Conservation (phyloP, 1,140 invertebrate genomes). For the Diachasmimorpha longicaudata region DNA sequence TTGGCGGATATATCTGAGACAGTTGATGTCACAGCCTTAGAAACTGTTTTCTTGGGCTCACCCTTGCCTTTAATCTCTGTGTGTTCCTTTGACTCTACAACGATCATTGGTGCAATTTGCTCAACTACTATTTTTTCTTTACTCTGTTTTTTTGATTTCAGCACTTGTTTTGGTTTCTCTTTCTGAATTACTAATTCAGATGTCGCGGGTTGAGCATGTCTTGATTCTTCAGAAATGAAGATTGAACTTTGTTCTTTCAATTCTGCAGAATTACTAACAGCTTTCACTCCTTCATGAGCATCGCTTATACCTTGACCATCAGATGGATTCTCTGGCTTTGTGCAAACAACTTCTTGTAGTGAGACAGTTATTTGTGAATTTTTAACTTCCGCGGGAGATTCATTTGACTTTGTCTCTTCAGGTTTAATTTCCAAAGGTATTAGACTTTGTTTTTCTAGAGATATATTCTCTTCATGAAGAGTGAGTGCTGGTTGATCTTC, state of each 20-base stretch:
- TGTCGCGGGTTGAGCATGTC: neutral
- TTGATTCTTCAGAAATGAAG: too few species aligned
- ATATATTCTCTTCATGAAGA: too few species aligned
- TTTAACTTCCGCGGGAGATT: too few species aligned
- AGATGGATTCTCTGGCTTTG: neutral
- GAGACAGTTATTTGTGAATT: neutral
- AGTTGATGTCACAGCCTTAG: neutral
- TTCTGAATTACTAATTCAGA: neutral
- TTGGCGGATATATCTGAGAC: neutral
- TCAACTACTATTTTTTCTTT: conserved; percentile 19
- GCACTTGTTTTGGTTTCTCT: neutral
- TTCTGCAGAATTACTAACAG: conserved; percentile 8
- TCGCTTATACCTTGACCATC: too few species aligned
- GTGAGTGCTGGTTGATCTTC: too few species aligned
- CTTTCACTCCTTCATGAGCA: neutral
- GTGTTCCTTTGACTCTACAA: conserved; percentile 3
- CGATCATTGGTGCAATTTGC: neutral
- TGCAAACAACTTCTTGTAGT: neutral
- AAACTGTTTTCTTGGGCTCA: neutral
- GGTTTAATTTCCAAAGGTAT: too few species aligned
- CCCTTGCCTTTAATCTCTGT: neutral
- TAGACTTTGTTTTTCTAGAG: too few species aligned
- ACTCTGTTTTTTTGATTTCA: neutral
- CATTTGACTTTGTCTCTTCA: too few species aligned
- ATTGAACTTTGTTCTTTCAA: too few species aligned